Evolutionary conservation across 2,888 invertebrate genomes (phyloP), one percentile per base, ranked within the genome.

Genomic region (Syritta pipiens): DNA sequence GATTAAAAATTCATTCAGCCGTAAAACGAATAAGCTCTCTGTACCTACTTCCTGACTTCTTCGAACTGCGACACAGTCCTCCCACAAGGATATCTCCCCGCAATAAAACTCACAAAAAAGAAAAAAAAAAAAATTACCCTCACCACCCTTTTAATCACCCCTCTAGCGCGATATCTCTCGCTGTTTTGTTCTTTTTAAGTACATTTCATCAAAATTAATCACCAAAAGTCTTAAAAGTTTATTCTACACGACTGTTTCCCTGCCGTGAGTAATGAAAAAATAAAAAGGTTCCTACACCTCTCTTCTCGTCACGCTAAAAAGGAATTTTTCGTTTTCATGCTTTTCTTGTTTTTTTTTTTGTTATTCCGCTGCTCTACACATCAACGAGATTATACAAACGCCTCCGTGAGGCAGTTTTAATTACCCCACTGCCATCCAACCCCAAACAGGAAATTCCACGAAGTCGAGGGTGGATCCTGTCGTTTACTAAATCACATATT

Each of bases 401-500:
- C 48, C 28, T 30, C 28, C 35, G 35, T 37, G 26, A 26, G 26
- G 37, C 17, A 53, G 49, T 28, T 69, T 20, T 44, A 69, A 69
- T 69, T 69, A 51, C 49, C 35, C 20, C 30, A 26, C 28, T 12
- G 20, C 4, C 19, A 12, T 4, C 48, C 57, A 40, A 24, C 9
- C n/a, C 26, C 12, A 37, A 12, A 9, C 9, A 35, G 10, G 7
- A 17, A 24, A 26, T 14, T 35, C 12, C 26, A 7, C 28, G 12
- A 22, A 20, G 20, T 1, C 10, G 30, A 5, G 19, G 48, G 40
- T 42, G 48, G 20, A 22, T 32, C 28, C 22, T 37, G 35, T 48
- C 67, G 37, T 57, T 62, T 7, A 48, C 17, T 46, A 44, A 59
- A 74, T 65, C 74, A 44, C 48, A 74, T 44, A 67, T 60, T 59